Evolutionary conservation across 1,140 invertebrate genomes (phyloP).

Genomic region (Cheumatopsyche charites): DNA sequence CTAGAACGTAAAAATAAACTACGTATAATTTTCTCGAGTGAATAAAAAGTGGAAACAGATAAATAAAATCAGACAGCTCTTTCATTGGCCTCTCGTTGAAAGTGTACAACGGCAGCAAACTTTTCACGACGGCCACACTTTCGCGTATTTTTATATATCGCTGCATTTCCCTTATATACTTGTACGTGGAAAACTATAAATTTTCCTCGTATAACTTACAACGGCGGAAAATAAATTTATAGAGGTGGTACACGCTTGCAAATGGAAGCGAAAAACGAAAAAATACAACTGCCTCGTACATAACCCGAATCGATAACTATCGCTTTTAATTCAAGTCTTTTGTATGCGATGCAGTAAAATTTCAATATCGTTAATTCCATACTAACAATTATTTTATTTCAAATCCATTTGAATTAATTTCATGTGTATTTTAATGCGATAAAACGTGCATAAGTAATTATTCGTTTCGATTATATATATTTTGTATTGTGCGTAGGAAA

Average conservation of each 20-base stretch:
- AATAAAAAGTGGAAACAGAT: constrained; percentile 15
- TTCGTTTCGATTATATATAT: too few species aligned
- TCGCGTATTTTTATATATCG: not conserved
- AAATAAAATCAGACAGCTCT: constrained; percentile 35
- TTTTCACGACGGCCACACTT: constrained; percentile 6
- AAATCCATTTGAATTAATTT: too few species aligned
- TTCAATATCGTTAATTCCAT: too few species aligned
- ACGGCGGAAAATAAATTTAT: constrained; percentile 7
- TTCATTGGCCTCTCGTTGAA: constrained; percentile 12
- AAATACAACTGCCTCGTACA: too few species aligned
- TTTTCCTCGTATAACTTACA: not conserved
- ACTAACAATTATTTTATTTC: too few species aligned
- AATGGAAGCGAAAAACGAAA: not conserved
- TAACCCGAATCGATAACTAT: too few species aligned
- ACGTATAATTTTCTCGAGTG: constrained; percentile 31
- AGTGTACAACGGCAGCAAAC: not conserved
- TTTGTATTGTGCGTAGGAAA: too few species aligned
- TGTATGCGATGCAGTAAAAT: too few species aligned
- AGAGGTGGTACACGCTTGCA: constrained; percentile 2
- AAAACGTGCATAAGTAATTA: too few species aligned
- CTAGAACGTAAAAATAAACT: too few species aligned
- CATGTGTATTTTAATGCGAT: too few species aligned
- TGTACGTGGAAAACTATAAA: constrained; percentile 1
- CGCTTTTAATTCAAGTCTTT: too few species aligned
- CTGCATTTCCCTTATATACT: not conserved